A percentile compares a stretch with the other conserved stretches of the same genome.
These are phyloP conservation scores for Strigamia crassipes DNA, from an alignment of 2,888 invertebrate genomes.

Conservation along the genomic window DNA sequence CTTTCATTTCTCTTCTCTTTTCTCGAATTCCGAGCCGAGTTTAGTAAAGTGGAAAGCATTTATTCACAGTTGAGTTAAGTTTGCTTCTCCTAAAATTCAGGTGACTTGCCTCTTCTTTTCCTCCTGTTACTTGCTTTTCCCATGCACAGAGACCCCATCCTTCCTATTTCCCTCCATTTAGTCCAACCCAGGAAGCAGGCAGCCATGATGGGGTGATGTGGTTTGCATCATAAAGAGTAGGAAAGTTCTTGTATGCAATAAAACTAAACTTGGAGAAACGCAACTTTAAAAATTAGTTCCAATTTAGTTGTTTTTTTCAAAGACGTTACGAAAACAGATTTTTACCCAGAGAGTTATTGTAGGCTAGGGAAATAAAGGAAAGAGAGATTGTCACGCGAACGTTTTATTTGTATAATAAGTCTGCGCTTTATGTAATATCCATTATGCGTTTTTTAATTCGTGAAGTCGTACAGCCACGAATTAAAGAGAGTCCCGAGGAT, in stretches of 20 bases:
- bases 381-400: no score
- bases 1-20: slow-evolving; percentile 37
- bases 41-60: slow-evolving; percentile 40
- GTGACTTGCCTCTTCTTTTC: slow-evolving; percentile 23
- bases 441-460: no score
- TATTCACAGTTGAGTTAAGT: slow-evolving; percentile 42
- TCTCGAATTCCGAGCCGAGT: slow-evolving; percentile 34
- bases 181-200: slow-evolving; percentile 19
- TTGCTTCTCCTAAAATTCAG: slow-evolving; percentile 35
- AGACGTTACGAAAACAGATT: no score
- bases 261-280: neutral
- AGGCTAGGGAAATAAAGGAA: no score
- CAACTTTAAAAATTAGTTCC: neutral
- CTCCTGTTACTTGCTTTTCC: neutral
- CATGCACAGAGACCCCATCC: slow-evolving; percentile 20
- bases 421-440: no score
- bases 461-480: no score
- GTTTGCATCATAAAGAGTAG: slow-evolving; percentile 29
- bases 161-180: slow-evolving; percentile 13
- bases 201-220: slow-evolving; percentile 4
- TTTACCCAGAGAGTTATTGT: no score
- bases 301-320: neutral
- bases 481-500: no score
- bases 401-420: no score
- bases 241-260: neutral